Conservation (phyloP, 2,113 vertebrate genomes). For the Boleophthalmus pectinirostris region DNA sequence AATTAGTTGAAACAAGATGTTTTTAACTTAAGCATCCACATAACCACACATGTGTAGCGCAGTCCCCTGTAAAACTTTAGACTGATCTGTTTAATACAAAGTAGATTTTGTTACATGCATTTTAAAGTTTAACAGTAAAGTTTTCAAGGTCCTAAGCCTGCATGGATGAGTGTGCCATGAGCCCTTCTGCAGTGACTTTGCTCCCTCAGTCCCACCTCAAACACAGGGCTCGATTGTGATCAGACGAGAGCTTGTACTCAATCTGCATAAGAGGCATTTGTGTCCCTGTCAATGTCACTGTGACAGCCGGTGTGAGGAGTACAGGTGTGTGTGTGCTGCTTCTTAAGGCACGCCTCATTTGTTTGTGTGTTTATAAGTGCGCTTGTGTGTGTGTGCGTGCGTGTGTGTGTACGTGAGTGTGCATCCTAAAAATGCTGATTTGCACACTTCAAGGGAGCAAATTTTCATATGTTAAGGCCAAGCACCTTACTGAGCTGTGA, state of each 20-base stretch:
- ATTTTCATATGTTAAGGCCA: slow-evolving; percentile 69
- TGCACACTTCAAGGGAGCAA: slow-evolving; percentile 52
- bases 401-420: slow-evolving; percentile 19
- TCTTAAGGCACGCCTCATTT: background rate
- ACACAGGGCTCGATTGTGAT: slow-evolving; percentile 63
- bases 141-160: slow-evolving; percentile 2
- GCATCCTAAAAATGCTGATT: slow-evolving; percentile 56
- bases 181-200: slow-evolving; percentile 54
- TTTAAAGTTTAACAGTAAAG: background rate
- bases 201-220: slow-evolving; percentile 55
- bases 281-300: slow-evolving; percentile 63
- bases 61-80: too few relatives aligned
- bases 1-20: background rate
- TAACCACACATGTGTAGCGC: background rate
- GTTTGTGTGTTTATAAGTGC: slow-evolving; percentile 15
- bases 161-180: slow-evolving; percentile 36
- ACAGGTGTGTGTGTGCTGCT: slow-evolving; percentile 5
- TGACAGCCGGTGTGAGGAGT: slow-evolving; percentile 19
- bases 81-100: background rate
- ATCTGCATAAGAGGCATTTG: slow-evolving; percentile 63
- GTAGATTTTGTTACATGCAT: background rate
- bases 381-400: slow-evolving; percentile 21
- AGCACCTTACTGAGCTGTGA: slow-evolving; percentile 49
- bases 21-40: background rate
- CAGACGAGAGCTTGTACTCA: slow-evolving; percentile 55